Conservation (phyloP, 2,113 vertebrate species). For the Chaenocephalus aceratus region DNA sequence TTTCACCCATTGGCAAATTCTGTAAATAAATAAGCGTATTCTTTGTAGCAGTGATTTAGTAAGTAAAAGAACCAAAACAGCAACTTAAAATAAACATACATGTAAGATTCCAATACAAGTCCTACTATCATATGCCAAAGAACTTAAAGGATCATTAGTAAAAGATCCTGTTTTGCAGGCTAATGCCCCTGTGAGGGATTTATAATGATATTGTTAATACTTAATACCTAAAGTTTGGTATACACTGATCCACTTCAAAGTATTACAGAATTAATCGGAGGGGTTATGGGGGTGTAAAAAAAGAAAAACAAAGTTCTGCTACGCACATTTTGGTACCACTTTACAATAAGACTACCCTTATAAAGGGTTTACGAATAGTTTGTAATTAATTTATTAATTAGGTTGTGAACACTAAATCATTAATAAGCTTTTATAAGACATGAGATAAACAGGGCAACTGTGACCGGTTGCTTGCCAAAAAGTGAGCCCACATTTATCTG, state of each 20-base stretch:
- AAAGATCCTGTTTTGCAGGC: not conserved
- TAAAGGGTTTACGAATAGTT: too few relatives aligned
- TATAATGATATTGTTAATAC: not conserved
- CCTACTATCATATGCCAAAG: not conserved
- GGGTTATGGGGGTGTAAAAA: not conserved
- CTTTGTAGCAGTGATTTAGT: not conserved
- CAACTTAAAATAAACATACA: not conserved
- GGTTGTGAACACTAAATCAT: too few relatives aligned
- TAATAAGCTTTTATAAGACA: too few relatives aligned
- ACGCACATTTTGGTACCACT: too few relatives aligned
- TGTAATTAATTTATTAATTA: too few relatives aligned
- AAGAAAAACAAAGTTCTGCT: too few relatives aligned
- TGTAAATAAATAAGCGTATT: slow-evolving; percentile 36
- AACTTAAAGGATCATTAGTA: not conserved
- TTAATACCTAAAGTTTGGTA: not conserved
- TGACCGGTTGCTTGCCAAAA: too few relatives aligned
- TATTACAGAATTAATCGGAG: not conserved
- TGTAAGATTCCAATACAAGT: not conserved
- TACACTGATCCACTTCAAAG: not conserved
- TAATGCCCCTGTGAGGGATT: not conserved
- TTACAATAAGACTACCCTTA: too few relatives aligned
- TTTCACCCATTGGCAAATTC: not conserved
- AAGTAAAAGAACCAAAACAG: not conserved
- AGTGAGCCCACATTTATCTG: too few relatives aligned
- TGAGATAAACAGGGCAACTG: too few relatives aligned